These are phyloP conservation scores for Drosophila bocki DNA, from an alignment of 1,140 invertebrate species.

Conservation along the genomic window DNA sequence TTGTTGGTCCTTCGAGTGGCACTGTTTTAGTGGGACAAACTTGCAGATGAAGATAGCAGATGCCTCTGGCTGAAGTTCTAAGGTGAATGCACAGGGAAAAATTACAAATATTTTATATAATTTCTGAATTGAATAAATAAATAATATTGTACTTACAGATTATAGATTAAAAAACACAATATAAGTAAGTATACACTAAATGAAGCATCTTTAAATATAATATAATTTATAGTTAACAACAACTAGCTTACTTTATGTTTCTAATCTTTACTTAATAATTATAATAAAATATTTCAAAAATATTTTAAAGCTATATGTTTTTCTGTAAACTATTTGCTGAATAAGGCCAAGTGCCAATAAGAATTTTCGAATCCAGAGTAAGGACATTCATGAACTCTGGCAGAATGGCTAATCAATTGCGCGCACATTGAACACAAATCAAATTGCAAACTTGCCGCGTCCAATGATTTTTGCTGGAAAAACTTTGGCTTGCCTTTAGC, in stretches of 20 bases:
- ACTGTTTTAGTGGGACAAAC: constrained; percentile 49
- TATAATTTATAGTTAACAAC: background rate
- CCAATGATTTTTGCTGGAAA: constrained; percentile 45
- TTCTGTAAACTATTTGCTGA: background rate
- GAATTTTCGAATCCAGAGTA: constrained; percentile 13
- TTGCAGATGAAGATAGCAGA: constrained; percentile 45
- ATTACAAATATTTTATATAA: background rate
- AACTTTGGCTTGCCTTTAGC: constrained; percentile 35
- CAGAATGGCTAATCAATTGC: constrained; percentile 82
- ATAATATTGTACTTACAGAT: too few relatives aligned
- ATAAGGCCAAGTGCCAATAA: constrained; percentile 39
- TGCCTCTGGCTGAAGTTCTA: constrained; percentile 5
- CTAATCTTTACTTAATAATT: too few relatives aligned
- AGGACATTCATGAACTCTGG: constrained; percentile 66
- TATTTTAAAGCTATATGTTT: background rate
- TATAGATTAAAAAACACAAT: background rate
- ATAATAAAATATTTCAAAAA: background rate
- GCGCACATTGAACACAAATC: constrained; percentile 78
- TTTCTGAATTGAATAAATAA: too few relatives aligned
- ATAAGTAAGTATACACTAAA: background rate
- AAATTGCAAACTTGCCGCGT: constrained; percentile 80
- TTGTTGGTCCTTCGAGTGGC: constrained; percentile 50
- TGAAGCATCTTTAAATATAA: background rate
- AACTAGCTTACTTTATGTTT: background rate
- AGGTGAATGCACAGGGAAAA: constrained; percentile 40